phyloP scores from a whole-genome alignment of 2,113 vertebrate species.

The Marmota flaviventris region DNA sequence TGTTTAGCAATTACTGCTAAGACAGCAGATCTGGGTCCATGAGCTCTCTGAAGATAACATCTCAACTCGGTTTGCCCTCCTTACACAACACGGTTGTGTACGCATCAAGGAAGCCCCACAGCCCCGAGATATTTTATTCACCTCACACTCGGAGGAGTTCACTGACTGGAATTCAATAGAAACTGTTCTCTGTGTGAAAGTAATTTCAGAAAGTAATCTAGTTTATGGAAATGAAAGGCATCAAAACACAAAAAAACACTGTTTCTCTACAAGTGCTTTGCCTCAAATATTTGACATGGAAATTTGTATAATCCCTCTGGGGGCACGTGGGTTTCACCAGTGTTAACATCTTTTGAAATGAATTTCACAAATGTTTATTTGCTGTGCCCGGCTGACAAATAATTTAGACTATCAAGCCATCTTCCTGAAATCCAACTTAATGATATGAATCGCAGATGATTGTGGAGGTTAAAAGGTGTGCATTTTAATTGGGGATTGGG shows the following conservation, averaged over 20 bases:
- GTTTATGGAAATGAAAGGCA: conserved; percentile 94
- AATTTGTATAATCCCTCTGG: conserved; percentile 94
- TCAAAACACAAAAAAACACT: conserved; percentile 92
- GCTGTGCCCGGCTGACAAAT: conserved; percentile 89
- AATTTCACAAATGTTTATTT: conserved; percentile 94
- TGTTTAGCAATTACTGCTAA: conserved; percentile 85
- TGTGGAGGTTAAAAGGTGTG: conserved; percentile 87
- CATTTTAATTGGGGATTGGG: conserved; percentile 85
- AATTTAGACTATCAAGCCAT: conserved; percentile 90
- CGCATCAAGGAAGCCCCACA: conserved; percentile 81
- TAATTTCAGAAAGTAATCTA: conserved; percentile 94
- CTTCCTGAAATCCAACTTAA: conserved; percentile 87
- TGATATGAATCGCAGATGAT: conserved; percentile 87
- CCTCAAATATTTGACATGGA: conserved; percentile 94
- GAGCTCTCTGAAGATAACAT: conserved; percentile 86
- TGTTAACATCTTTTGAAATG: conserved; percentile 93
- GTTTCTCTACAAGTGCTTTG: conserved; percentile 92
- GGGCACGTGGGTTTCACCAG: conserved; percentile 90
- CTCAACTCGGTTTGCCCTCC: conserved; percentile 83
- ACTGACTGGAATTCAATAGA: conserved; percentile 92
- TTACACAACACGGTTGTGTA: conserved; percentile 73
- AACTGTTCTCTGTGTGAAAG: conserved; percentile 93
- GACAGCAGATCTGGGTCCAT: conserved; percentile 80
- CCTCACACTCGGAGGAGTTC: conserved; percentile 91
- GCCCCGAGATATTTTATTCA: conserved; percentile 89